phyloP scores from a whole-genome alignment of 2,888 invertebrate genomes.

The Theretra japonica region DNA sequence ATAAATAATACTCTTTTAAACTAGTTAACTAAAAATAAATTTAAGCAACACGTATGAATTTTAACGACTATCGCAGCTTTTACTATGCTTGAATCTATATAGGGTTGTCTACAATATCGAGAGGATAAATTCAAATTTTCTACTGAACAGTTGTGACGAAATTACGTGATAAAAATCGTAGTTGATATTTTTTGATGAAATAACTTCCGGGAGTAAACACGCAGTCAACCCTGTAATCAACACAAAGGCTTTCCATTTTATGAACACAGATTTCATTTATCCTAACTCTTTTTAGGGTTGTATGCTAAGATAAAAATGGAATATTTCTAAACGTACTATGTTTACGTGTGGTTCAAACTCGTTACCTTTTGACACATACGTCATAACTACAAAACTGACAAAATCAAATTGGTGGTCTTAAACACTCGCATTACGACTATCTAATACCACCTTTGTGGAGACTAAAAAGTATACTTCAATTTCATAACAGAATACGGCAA shows the following conservation, averaged over 20 bases:
- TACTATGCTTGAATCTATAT: background rate
- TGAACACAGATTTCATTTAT: background rate
- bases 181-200: background rate
- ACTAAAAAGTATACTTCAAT: too few species aligned
- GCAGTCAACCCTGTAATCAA: background rate
- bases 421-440: too few species aligned
- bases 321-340: background rate
- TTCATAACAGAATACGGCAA: too few species aligned
- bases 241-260: background rate
- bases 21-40: background rate
- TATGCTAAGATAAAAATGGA: background rate
- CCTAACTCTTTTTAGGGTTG: background rate
- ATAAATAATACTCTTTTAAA: background rate
- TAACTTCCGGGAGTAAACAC: background rate
- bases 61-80: slow-evolving; percentile 44
- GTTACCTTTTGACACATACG: too few species aligned
- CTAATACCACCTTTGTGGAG: too few species aligned
- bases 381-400: too few species aligned
- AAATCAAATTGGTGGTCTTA: too few species aligned
- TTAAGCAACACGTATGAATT: slow-evolving; percentile 50
- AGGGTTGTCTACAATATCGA: background rate
- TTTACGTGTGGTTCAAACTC: too few species aligned
- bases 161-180: background rate
- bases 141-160: background rate
- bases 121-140: background rate